Evolutionary conservation across 2,797 vertebrate genomes (phyloP).

Genomic region (Siniperca scherzeri): DNA sequence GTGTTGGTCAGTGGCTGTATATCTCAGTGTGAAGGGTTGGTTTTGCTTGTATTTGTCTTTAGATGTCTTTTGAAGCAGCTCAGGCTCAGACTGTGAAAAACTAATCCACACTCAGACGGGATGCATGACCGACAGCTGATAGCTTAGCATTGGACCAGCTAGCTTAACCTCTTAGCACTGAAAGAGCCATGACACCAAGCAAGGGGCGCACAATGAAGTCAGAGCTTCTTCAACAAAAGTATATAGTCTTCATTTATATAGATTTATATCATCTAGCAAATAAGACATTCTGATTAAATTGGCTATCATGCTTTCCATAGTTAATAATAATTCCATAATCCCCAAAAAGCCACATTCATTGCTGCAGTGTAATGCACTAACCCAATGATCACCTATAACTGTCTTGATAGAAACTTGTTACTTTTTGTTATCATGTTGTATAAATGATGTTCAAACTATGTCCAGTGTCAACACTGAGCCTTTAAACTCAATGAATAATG

Average conservation of each 20-base stretch:
- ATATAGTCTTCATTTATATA: background rate
- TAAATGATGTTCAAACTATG: no score
- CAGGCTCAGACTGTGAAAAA: background rate
- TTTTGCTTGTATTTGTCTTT: conserved; percentile 20
- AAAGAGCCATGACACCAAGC: background rate
- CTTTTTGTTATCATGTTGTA: no score
- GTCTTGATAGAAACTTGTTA: no score
- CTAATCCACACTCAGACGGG: background rate
- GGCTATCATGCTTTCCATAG: no score
- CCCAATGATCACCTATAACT: no score
- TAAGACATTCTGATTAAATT: background rate
- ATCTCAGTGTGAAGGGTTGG: conserved; percentile 28
- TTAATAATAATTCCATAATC: background rate
- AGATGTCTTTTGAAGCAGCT: conserved; percentile 6
- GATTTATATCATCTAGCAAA: background rate
- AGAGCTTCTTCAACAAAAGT: no score
- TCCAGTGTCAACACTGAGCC: no score
- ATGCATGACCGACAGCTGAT: background rate
- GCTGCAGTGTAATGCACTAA: background rate
- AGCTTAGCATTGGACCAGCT: conserved; percentile 5
- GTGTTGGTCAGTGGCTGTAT: conserved; percentile 20
- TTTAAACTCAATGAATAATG: no score
- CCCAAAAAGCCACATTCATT: no score
- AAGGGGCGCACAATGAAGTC: background rate
- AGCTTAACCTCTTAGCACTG: background rate